These are phyloP conservation scores for Parazoanthus atlanticus DNA, from an alignment of 92 coral and sea anemone genomes.

Conservation along the genomic window DNA sequence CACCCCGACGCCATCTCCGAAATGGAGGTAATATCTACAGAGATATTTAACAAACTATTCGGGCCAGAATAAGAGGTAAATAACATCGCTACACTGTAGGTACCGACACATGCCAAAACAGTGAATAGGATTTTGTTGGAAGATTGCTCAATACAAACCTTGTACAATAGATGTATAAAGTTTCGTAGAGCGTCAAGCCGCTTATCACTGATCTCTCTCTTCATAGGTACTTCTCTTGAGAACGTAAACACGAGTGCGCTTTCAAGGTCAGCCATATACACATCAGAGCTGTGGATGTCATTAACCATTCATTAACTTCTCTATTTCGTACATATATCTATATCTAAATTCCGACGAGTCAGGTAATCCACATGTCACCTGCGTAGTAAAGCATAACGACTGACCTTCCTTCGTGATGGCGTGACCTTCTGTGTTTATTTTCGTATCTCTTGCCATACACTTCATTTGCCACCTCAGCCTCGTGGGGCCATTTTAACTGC, in stretches of 20 bases:
- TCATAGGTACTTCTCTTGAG: slow-evolving; percentile 74
- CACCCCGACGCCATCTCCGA: no score
- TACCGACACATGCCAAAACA: not conserved
- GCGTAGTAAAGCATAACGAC: not conserved
- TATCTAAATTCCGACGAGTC: no score
- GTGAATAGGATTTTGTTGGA: not conserved
- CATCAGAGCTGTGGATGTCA: slow-evolving; percentile 67
- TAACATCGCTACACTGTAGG: no score
- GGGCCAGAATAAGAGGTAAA: no score
- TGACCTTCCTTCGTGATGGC: slow-evolving; percentile 28
- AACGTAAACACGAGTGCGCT: slow-evolving; percentile 80
- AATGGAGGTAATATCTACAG: no score
- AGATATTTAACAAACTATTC: no score
- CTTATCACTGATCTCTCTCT: slow-evolving; percentile 49
- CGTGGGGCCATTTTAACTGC: slow-evolving; percentile 47
- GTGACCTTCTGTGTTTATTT: slow-evolving; percentile 36
- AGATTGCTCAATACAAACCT: slow-evolving; percentile 53
- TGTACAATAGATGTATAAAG: slow-evolving; percentile 71
- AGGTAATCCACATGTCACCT: no score
- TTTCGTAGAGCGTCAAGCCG: slow-evolving; percentile 60
- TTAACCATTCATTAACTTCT: no score
- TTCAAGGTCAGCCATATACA: slow-evolving; percentile 89
- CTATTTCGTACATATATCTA: no score
- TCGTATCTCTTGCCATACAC: slow-evolving; percentile 58
- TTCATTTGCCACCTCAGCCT: slow-evolving; percentile 59